Evolutionary conservation across 2,797 vertebrate species (phyloP).

Genomic region (Trachops cirrhosus): DNA sequence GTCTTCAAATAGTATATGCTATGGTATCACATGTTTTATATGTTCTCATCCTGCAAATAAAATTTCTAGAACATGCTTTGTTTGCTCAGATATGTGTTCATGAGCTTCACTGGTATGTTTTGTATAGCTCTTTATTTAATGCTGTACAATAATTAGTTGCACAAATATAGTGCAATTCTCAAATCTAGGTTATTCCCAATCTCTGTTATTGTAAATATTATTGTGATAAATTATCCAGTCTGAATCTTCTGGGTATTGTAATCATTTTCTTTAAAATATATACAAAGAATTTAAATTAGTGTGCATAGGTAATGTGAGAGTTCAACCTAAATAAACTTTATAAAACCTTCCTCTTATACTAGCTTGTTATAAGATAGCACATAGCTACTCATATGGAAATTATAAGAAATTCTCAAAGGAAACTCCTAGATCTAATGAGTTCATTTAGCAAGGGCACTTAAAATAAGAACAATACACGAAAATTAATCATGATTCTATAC

Average conservation of each 20-base stretch:
- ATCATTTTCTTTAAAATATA: not conserved
- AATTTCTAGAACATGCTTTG: not conserved
- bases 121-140: not conserved
- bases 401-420: not conserved
- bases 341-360: not conserved
- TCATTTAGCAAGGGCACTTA: not conserved
- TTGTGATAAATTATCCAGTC: not conserved
- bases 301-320: not conserved
- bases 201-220: not conserved
- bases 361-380: not conserved
- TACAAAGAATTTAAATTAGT: not conserved
- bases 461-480: not conserved
- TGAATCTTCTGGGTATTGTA: not conserved
- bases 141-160: not conserved
- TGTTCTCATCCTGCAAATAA: not conserved
- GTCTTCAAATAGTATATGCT: not conserved
- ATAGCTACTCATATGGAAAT: not conserved
- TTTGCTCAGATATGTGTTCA: not conserved
- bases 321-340: not conserved
- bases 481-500: not conserved
- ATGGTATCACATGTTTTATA: not conserved
- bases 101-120: not conserved
- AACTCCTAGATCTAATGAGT: not conserved
- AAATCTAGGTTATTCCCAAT: not conserved
- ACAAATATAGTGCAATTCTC: not conserved